Evolutionary conservation across 35 echinoderm and acorn worm genomes (phyloP), one percentile per base, ranked within the genome.

Genomic region (Strongylocentrotus purpuratus): DNA sequence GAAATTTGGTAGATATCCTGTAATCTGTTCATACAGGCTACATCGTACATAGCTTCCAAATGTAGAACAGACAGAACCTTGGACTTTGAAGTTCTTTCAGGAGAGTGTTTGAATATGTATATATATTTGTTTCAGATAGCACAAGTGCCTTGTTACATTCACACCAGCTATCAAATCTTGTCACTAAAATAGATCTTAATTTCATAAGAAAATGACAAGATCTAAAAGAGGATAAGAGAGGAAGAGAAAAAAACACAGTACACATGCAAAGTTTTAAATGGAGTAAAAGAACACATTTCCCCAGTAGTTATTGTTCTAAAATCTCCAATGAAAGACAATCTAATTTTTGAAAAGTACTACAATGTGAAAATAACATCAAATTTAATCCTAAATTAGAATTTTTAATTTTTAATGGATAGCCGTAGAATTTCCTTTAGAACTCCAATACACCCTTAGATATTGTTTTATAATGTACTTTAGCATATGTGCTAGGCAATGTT

Each of bases 151-250:
- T 89, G 32, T 45, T 89, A 20, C 17, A 89, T 45, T 45, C 45
- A 25, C 45, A 89, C 87, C 87, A 89, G 87, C 87, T 89, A 46
- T 89, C 87, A 89, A 89, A 89, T 89, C 87, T 89, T 89, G 87
- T 89, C 87, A 89, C 87, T 89, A 46, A 41, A 46, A 89, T 33
- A 89, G 13, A 35, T 59, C 2, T 59, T 5, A 2, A 59, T 59
- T 11, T 59, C 11, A 31, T 35, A 89, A 89, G 0, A 89, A n/a
- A 89, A 89, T 35, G n/a, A 89, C 31, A 5, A 89, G 33, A 89
- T 89, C 12, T 18, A 32, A 41, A 10, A 89, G 18, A 46, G 87
- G n/a, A 13, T 87, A 31, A 20, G 20, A 35, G 33, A 33, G 86
- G 6, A 17, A n/a, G 22, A n/a, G 22, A 55, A 55, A 55, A 55